Evolutionary conservation across 2,888 invertebrate species (phyloP), one percentile per base, ranked within the genome.

Genomic region (Callyntrura guangdongensis): DNA sequence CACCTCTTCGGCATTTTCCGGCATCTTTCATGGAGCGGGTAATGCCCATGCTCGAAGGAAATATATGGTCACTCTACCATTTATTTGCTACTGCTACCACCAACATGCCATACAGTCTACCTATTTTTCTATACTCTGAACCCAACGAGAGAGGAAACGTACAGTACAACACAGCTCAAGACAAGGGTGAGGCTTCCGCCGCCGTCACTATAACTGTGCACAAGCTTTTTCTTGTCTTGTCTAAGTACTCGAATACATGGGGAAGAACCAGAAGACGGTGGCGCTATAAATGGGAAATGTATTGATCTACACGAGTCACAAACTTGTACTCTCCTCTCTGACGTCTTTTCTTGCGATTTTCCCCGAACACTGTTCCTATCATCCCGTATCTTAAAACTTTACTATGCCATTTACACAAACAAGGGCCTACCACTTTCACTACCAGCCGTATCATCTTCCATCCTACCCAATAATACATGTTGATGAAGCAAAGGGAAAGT

Each of bases 281-380:
- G 49, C 74, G 49, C 20, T 47, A 49, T 49, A 49, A 36, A 36
- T 36, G 36, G 36, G 17, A 17, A 91, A 91, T 77, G 84, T 85
- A 82, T 91, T 86, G 82, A 86, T 87, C 74, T 92, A 85, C 89
- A 92, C 92, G 89, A 91, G 91, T 36, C 36, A 6, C 36, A 81
- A 59, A 81, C 59, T 59, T 14, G 36, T 36, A 36, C 36, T 36
- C 36, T 36, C 36, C 36, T 36, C 36, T 92, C 93, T 93, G 93
- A 93, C 93, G 93, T 93, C 93, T 93, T 93, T 92, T 56, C 93
- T 91, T 86, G 82, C 89, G 91, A 91, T 92, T 91, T 89, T 81
- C 64, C 90, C 91, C 92, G 89, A 87, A n/a, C 72, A 59, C 17
- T 17, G 59, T 59, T 61, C 9, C 11, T 22, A 22, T 67, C 36